Percentiles rank a stretch among this genome's conserved stretches.
Evolutionary conservation across 1,140 invertebrate species (phyloP).

Genomic region (Vanessa tameamea): DNA sequence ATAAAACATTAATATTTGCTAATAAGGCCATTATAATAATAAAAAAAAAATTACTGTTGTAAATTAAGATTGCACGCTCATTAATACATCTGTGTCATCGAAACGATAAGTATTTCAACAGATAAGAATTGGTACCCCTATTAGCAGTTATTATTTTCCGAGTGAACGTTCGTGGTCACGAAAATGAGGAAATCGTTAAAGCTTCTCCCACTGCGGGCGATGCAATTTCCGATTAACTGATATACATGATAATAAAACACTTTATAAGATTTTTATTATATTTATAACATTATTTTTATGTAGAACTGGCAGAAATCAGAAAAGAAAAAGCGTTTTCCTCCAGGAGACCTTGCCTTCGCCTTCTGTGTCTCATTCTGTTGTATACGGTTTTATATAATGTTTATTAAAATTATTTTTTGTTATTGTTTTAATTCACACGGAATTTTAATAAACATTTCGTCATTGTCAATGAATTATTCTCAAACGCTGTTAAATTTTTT

Average conservation of each 20-base stretch:
- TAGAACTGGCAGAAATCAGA: no score
- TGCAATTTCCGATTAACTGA: slow-evolving; percentile 16
- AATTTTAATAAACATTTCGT: no score
- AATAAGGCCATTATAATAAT: neutral
- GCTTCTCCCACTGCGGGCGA: slow-evolving; percentile 3
- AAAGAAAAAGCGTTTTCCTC: no score
- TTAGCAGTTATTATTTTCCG: slow-evolving; percentile 10
- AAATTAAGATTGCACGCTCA: neutral
- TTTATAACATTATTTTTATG: no score
- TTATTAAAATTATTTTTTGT: no score
- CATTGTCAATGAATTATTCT: no score
- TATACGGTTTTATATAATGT: no score
- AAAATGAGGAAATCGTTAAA: slow-evolving; percentile 12
- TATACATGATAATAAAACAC: slow-evolving; percentile 12
- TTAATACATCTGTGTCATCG: neutral
- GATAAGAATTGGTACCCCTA: neutral
- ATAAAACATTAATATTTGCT: neutral
- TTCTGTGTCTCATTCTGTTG: no score
- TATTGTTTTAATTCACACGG: no score
- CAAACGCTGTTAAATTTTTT: no score
- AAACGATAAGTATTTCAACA: neutral
- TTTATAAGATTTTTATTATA: neutral
- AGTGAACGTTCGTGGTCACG: slow-evolving; percentile 10
- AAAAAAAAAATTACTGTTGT: neutral
- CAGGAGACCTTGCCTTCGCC: no score